Base-by-base conservation (phyloP, 2,888 invertebrate genomes). In the Mimumesa dahlbomi region DNA sequence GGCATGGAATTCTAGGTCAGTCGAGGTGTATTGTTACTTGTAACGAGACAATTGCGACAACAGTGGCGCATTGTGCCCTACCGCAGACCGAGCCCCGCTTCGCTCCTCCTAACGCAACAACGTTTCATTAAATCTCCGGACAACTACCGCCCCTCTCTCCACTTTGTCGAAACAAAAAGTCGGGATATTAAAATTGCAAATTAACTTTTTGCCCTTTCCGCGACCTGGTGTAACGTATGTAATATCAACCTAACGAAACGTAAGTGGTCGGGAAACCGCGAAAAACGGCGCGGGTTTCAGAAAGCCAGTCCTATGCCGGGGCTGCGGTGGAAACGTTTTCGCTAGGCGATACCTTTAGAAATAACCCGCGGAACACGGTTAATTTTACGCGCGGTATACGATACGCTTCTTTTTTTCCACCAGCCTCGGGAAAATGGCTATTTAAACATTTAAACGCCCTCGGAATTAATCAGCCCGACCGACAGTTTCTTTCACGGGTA, bases 41-140 rank as follows among this genome's bases (percentile, higher is more conserved):
- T 67, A 72, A 75, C 72, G 64, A 79, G 75, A 79, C 77, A 75
- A 77, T 77, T 66, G 75, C 77, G 66, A 72, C 79, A 75, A 75
- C 65, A 58, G 50, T 40, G 43, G 43, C 40, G 57, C 54, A 58
- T 46, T 70, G 59, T 57, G 43, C 48, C 29, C 22, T 38, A 19
- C 42, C 49, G 52, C 50, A 7, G 36, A 19, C 19, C 43, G 42
- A 46, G 34, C 34, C 34, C 34, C 57, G 21, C 25, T 38, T 16
- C 57, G 25, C 52, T 40, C n/a, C n/a, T 42, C 18, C 59, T 49
- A 31, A 50, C 62, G 62, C 61, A 65, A 61, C 71, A 45, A 66
- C 52, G 75, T 77, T 68, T 73, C 79, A 50, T 77, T 72, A 59
- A 75, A 75, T 62, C 57, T 54, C 57, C 36, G 46, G 11, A 16